These are phyloP conservation scores for Ectemnius lituratus DNA, from an alignment of 2,888 invertebrate species.

Conservation along the genomic window DNA sequence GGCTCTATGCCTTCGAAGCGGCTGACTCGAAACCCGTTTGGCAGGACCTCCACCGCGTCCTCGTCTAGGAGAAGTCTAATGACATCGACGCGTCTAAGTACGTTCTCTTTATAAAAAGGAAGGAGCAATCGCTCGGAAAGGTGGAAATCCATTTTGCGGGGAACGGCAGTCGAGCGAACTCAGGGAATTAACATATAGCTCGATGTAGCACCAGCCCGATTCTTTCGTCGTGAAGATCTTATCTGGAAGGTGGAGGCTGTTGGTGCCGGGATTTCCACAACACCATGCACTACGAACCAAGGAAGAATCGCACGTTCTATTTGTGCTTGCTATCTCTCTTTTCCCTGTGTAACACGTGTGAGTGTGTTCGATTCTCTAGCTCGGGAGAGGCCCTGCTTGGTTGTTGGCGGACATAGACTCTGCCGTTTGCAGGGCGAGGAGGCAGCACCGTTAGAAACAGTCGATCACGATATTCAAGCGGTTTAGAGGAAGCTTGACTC, in stretches of 20 bases:
- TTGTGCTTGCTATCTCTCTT: slow-evolving; percentile 32
- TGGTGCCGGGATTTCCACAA: slow-evolving; percentile 39
- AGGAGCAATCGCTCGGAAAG: not conserved
- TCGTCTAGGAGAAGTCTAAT: slow-evolving; percentile 56
- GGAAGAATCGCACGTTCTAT: slow-evolving; percentile 46
- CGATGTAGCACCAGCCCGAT: slow-evolving; percentile 36
- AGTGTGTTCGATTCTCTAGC: slow-evolving; percentile 44
- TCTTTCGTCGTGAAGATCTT: slow-evolving; percentile 44
- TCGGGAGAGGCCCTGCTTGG: too few relatives aligned
- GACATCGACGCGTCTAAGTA: slow-evolving; percentile 34
- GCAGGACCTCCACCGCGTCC: slow-evolving; percentile 63
- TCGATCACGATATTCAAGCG: slow-evolving; percentile 63
- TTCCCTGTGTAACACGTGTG: slow-evolving; percentile 40
- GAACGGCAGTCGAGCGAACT: too few relatives aligned
- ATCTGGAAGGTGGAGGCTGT: slow-evolving; percentile 24
- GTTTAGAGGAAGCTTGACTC: slow-evolving; percentile 48
- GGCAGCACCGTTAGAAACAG: slow-evolving; percentile 58
- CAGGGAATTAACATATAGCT: slow-evolving; percentile 22
- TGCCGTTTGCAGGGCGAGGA: slow-evolving; percentile 27
- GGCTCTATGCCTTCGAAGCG: slow-evolving; percentile 72
- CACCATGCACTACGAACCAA: too few relatives aligned
- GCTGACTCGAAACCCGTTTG: slow-evolving; percentile 70
- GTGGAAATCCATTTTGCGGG: not conserved
- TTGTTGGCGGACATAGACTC: too few relatives aligned
- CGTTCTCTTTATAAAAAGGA: not conserved